Conservation (phyloP, 1,140 invertebrate genomes). For the Hycleus cichorii region DNA sequence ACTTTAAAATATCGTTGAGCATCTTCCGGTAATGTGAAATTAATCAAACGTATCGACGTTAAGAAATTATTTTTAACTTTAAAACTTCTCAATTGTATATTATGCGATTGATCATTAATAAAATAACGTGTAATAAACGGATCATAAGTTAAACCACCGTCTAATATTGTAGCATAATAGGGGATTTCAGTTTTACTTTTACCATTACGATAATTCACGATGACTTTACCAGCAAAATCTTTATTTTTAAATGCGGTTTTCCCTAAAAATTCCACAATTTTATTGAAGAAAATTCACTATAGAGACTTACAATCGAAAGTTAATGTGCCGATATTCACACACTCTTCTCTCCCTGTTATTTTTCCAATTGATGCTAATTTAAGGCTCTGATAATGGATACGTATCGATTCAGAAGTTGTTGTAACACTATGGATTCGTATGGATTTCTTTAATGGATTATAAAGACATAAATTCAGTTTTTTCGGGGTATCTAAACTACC, state of each 20-base stretch:
- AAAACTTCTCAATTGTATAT: slow-evolving; percentile 46
- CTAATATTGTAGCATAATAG: slow-evolving; percentile 49
- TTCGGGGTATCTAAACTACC: slow-evolving; percentile 60
- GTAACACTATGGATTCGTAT: slow-evolving; percentile 61
- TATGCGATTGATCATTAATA: slow-evolving; percentile 44
- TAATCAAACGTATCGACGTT: slow-evolving; percentile 60
- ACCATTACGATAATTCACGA: slow-evolving; percentile 60
- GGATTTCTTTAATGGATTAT: slow-evolving; percentile 64
- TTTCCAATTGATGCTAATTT: slow-evolving; percentile 57
- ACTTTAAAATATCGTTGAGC: slow-evolving; percentile 55
- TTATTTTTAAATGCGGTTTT: slow-evolving; percentile 48
- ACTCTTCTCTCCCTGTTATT: slow-evolving; percentile 18
- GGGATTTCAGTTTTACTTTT: slow-evolving; percentile 52
- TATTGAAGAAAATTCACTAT: background rate
- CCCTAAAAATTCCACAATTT: slow-evolving; percentile 40
- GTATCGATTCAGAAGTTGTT: slow-evolving; percentile 48
- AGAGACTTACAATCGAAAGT: slow-evolving; percentile 67
- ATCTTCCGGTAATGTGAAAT: slow-evolving; percentile 56
- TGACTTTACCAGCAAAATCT: slow-evolving; percentile 57
- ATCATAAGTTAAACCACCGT: slow-evolving; percentile 51
- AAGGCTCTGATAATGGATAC: slow-evolving; percentile 53
- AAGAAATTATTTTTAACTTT: slow-evolving; percentile 64
- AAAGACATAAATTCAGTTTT: slow-evolving; percentile 56
- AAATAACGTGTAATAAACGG: slow-evolving; percentile 49
- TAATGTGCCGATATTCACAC: slow-evolving; percentile 60